Evolutionary conservation across 2,888 invertebrate genomes (phyloP), one percentile per base, ranked within the genome.

Genomic region (Xanthia icteritia): DNA sequence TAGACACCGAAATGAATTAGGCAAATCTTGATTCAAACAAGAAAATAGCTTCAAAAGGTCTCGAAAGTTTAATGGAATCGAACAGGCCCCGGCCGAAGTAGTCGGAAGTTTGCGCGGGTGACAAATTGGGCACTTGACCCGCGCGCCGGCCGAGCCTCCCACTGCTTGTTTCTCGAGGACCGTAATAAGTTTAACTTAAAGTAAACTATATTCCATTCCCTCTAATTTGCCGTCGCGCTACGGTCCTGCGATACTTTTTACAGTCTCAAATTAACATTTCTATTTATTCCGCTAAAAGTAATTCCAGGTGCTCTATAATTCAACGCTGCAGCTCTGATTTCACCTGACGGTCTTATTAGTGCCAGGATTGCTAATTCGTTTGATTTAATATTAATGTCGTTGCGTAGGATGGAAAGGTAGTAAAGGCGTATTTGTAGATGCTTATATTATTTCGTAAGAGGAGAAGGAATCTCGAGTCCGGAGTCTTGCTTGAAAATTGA

Each of bases 91-190:
- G 91, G 92, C 90, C 93, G 93, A 92, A 93, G 94, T 94, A 94
- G 95, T 93, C 92, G 94, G 94, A 96, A 96, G 95, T 96, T 96
- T 95, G 94, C 94, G 93, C 95, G 94, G 95, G 96, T 96, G 96
- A 96, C 96, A 96, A 96, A 96, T 96, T 96, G 96, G 96, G 95
- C 95, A 96, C 96, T 96, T 96, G 96, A 96, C 96, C 96, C 96
- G 95, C 92, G 91, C 93, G 92, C 92, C 92, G 92, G 90, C 91
- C 93, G 92, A 92, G 94, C 94, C 95, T 94, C 92, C 94, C 93
- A 94, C 94, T 93, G 94, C 94, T 94, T 96, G 96, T 95, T 95
- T 92, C 96, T 94, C 92, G 93, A 96, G 96, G 93, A 95, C 96
- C 96, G 95, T 96, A 96, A 96, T 96, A 96, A 96, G 94, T 96